Percentiles rank a stretch among this genome's conserved stretches.
Evolutionary conservation across 2,888 invertebrate species (phyloP).

Genomic region (Reticulitermes lucifugus): DNA sequence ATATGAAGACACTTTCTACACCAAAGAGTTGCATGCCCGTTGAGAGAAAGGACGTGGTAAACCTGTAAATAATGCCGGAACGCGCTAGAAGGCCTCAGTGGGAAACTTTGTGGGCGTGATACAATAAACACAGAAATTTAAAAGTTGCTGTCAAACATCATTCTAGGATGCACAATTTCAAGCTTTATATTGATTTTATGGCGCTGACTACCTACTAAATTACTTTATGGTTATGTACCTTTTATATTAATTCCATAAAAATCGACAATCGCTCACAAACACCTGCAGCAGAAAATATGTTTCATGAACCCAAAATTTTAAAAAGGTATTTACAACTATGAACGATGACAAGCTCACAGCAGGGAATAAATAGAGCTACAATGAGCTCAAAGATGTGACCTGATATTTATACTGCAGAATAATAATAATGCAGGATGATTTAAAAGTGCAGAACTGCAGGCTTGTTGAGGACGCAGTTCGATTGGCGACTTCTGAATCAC

Average conservation of each 20-base stretch:
- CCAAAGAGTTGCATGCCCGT: too few relatives aligned
- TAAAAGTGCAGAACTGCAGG: too few relatives aligned
- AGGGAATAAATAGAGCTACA: slow-evolving; percentile 38
- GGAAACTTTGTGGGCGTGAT: too few relatives aligned
- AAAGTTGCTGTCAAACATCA: background rate
- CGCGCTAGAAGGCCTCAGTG: too few relatives aligned
- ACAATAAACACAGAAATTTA: too few relatives aligned
- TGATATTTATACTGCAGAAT: background rate
- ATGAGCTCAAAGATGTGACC: background rate
- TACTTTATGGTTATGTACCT: slow-evolving; percentile 8
- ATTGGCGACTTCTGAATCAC: too few relatives aligned
- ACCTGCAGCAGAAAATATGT: background rate
- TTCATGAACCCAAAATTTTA: slow-evolving; percentile 3
- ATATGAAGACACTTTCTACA: too few relatives aligned
- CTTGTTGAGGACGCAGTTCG: too few relatives aligned
- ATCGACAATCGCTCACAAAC: background rate
- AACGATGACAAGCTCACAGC: slow-evolving; percentile 24
- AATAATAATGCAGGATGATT: background rate
- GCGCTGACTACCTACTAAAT: background rate
- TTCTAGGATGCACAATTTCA: background rate
- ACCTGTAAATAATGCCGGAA: too few relatives aligned
- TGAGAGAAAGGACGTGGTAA: too few relatives aligned
- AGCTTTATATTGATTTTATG: background rate
- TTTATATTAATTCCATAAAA: slow-evolving; percentile 2
- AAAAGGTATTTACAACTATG: slow-evolving; percentile 10